Evolutionary conservation across 2,888 invertebrate species (phyloP).

Genomic region (Drosophila koepferae): DNA sequence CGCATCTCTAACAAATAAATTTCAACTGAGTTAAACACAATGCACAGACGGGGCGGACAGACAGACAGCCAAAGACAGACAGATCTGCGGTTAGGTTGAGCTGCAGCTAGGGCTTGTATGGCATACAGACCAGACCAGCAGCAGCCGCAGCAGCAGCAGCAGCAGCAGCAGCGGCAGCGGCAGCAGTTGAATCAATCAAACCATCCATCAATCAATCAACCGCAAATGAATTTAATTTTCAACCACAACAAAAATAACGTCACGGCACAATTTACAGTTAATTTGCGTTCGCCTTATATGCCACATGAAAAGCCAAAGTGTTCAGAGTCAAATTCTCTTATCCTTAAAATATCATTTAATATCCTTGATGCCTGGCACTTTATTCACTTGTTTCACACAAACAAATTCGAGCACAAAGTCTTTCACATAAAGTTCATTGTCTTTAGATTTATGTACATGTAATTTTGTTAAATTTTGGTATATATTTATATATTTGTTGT

Average conservation of each 20-base stretch:
- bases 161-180: slow-evolving; percentile 6
- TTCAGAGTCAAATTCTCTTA: neutral
- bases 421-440: slow-evolving; percentile 39
- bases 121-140: neutral
- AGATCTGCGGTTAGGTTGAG: slow-evolving; percentile 25
- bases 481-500: slow-evolving; percentile 1
- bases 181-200: slow-evolving; percentile 71
- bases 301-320: neutral
- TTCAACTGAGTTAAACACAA: slow-evolving; percentile 70
- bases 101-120: slow-evolving; percentile 6
- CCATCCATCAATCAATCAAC: slow-evolving; percentile 75
- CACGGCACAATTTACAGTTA: slow-evolving; percentile 60
- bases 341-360: slow-evolving; percentile 19
- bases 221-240: slow-evolving; percentile 75
- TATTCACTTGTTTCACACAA: slow-evolving; percentile 28
- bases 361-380: slow-evolving; percentile 43
- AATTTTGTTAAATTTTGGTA: neutral
- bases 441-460: neutral
- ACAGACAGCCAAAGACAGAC: slow-evolving; percentile 23
- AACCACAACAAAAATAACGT: slow-evolving; percentile 52
- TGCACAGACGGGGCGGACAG: slow-evolving; percentile 45
- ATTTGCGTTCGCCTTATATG: slow-evolving; percentile 28
- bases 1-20: slow-evolving; percentile 75
- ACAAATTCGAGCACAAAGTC: slow-evolving; percentile 34
- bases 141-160: neutral